A percentile compares a stretch with the other conserved stretches of the same genome.
Conservation (phyloP, 2,888 invertebrate genomes). For the Atherix ibis region DNA sequence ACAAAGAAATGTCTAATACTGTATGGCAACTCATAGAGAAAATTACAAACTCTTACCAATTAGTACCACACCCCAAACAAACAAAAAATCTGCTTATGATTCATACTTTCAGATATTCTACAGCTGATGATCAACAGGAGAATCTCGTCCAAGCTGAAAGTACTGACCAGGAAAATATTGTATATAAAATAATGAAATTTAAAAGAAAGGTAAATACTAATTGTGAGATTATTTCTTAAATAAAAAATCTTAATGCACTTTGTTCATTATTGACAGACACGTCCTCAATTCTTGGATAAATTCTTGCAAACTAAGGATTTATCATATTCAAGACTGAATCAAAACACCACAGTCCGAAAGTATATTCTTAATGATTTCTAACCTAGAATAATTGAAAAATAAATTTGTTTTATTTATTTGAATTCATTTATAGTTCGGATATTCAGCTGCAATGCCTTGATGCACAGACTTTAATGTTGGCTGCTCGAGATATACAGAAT, state of each 20-base stretch:
- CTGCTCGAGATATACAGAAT: slow-evolving; percentile 14
- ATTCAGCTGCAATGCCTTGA: slow-evolving; percentile 45
- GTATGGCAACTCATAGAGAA: too few species aligned
- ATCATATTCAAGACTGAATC: slow-evolving; percentile 25
- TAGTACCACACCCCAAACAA: neutral
- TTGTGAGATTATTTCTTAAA: neutral
- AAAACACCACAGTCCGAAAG: neutral
- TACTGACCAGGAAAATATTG: slow-evolving; percentile 15
- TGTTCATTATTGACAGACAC: slow-evolving; percentile 14
- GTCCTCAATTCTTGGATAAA: slow-evolving; percentile 25
- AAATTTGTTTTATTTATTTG: neutral
- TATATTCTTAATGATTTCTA: neutral
- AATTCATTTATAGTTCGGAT: slow-evolving; percentile 28
- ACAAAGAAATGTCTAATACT: too few species aligned
- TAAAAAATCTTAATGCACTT: neutral
- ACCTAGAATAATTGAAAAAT: too few species aligned
- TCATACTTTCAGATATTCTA: slow-evolving; percentile 15
- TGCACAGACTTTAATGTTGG: slow-evolving; percentile 35
- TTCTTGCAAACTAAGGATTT: slow-evolving; percentile 25
- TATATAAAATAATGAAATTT: slow-evolving; percentile 24
- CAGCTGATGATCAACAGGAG: slow-evolving; percentile 23
- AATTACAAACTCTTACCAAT: too few species aligned
- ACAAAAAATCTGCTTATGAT: neutral
- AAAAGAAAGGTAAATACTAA: slow-evolving; percentile 20
- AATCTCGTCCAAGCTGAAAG: slow-evolving; percentile 5